Evolutionary conservation across 2,888 invertebrate genomes (phyloP).

Genomic region (Hoplodrina ambigua): DNA sequence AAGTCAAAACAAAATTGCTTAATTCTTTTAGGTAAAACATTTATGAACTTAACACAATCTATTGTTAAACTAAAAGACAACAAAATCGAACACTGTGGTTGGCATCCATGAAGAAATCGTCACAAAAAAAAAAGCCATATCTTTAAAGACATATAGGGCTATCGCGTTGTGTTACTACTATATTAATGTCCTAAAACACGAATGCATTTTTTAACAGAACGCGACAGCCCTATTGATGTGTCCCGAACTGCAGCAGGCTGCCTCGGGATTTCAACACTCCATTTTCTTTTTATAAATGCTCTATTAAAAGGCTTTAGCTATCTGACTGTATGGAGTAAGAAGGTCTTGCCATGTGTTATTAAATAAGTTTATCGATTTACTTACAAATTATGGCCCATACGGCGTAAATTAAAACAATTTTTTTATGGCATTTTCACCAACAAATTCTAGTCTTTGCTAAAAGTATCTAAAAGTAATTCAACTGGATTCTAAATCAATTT

Average conservation of each 20-base stretch:
- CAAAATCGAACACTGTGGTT: too few relatives aligned
- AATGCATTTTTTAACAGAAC: background rate
- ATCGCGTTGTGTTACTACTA: background rate
- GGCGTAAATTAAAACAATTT: conserved; percentile 3
- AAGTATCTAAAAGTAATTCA: too few relatives aligned
- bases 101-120: too few relatives aligned
- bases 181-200: background rate
- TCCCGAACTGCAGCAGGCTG: background rate
- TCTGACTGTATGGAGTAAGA: conserved; percentile 6
- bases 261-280: background rate
- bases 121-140: too few relatives aligned
- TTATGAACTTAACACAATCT: too few relatives aligned
- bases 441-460: background rate
- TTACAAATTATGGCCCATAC: conserved; percentile 10
- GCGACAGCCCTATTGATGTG: background rate
- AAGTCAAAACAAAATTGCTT: too few relatives aligned
- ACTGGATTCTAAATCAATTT: too few relatives aligned
- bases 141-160: too few relatives aligned
- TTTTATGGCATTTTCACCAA: conserved; percentile 31
- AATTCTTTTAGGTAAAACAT: too few relatives aligned
- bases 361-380: background rate
- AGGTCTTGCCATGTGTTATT: background rate
- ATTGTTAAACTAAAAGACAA: too few relatives aligned
- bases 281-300: background rate
- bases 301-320: background rate